Evolutionary conservation across 2,797 vertebrate genomes (phyloP), one percentile per base, ranked within the genome.

Genomic region (Micropoecilia bifurca): DNA sequence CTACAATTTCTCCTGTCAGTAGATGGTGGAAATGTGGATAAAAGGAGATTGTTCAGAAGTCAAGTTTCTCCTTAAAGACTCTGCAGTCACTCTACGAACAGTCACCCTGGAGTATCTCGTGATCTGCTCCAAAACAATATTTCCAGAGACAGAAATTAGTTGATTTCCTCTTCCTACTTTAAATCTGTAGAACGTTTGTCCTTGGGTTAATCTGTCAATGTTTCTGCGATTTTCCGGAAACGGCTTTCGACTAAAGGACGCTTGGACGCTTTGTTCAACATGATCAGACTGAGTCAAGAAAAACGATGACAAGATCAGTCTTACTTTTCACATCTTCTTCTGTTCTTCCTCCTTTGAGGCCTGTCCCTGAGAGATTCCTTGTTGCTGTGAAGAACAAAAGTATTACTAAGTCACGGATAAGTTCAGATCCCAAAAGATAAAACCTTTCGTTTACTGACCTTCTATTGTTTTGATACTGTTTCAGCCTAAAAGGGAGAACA

Each of bases 291-390:
- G 55, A 43, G 30, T 45, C 59, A 30, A 45, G 14, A 18, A 77
- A 30, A 13, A 76, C 48, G 16, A 25, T 80, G 73, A 89, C 82
- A 50, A 39, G 85, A 72, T 88, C 75, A 28, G 73, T 84, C 96
- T 96, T 96, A 97, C 97, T 95, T 94, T 91, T 93, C 93, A 90
- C 95, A 96, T 91, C 94, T 91, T 91, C 89, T 96, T 93, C 95
- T 96, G 88, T 92, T 95, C 89, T 94, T 95, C 94, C 94, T 97
- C 93, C 90, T 95, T 85, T 91, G 95, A 83, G 91, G 91, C 92
- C 90, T 85, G 73, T 39, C 84, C 80, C 74, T 89, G 30, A 74
- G 57, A 41, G 80, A 83, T 77, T 82, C 83, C 1, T 41, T 47
- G 57, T 79, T 85, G 81, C 82, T 89, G 80, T 71, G 68, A 74